Evolutionary conservation across 2,888 invertebrate species (phyloP).

Genomic region (Melanchra persicariae): DNA sequence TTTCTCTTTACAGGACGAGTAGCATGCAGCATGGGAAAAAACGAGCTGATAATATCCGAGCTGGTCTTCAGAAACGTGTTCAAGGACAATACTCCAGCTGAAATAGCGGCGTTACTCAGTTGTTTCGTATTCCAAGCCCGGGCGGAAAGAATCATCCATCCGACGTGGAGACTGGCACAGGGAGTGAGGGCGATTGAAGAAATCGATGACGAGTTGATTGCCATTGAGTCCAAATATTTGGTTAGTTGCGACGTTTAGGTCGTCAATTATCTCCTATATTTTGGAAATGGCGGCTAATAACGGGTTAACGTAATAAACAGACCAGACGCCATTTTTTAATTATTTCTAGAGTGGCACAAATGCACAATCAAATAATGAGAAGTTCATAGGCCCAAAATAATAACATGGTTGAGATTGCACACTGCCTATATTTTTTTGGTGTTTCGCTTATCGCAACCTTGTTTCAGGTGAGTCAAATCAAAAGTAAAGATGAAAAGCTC

Average conservation of each 20-base stretch:
- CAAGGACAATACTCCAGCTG: slow-evolving; percentile 95
- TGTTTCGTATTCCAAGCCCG: slow-evolving; percentile 98
- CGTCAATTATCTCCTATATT: no score
- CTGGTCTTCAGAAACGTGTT: slow-evolving; percentile 97
- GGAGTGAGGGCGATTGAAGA: slow-evolving; percentile 93
- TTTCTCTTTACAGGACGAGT: slow-evolving; percentile 75
- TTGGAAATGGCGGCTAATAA: no score
- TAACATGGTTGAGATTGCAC: no score
- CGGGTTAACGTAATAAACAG: no score
- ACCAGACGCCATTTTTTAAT: no score
- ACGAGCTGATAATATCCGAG: slow-evolving; percentile 98
- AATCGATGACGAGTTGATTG: slow-evolving; percentile 93
- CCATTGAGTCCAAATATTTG: slow-evolving; percentile 92
- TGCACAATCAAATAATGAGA: no score
- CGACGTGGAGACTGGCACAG: slow-evolving; percentile 91
- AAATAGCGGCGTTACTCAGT: slow-evolving; percentile 98
- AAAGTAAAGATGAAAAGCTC: slow-evolving; percentile 83
- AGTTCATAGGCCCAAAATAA: no score
- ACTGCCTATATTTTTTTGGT: no score
- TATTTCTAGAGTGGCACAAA: no score
- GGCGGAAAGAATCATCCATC: slow-evolving; percentile 90
- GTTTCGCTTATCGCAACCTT: no score
- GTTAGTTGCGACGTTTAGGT: slow-evolving; percentile 80
- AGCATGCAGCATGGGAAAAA: slow-evolving; percentile 90
- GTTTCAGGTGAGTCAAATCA: slow-evolving; percentile 84